These are phyloP conservation scores for Agrochola litura DNA, from an alignment of 2,888 invertebrate genomes.

Conservation along the genomic window DNA sequence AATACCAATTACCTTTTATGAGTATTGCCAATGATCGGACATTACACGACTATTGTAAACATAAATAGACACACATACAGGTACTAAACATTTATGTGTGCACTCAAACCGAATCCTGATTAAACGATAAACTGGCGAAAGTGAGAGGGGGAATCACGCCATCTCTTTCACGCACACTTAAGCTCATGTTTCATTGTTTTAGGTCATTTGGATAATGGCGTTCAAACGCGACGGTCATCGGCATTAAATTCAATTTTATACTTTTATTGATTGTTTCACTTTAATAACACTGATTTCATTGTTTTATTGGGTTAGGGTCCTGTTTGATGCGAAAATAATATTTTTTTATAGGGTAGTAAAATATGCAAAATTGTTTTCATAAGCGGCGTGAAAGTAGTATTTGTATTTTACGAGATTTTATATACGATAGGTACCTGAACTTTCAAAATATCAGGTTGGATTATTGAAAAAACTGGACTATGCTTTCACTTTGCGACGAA, in stretches of 20 bases:
- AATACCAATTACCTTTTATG: slow-evolving; percentile 58
- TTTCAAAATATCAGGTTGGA: neutral
- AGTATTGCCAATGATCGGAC: slow-evolving; percentile 48
- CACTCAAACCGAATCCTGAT: slow-evolving; percentile 59
- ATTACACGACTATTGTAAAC: slow-evolving; percentile 61
- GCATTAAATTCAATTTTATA: slow-evolving; percentile 50
- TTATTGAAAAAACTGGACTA: neutral
- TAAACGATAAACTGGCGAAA: slow-evolving; percentile 52
- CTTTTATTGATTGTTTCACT: slow-evolving; percentile 57
- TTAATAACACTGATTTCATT: slow-evolving; percentile 44
- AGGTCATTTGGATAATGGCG: slow-evolving; percentile 53
- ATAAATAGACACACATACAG: slow-evolving; percentile 60
- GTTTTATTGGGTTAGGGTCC: slow-evolving; percentile 27
- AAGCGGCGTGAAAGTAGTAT: neutral
- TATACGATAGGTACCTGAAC: neutral
- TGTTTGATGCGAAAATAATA: slow-evolving; percentile 29
- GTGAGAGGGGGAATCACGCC: slow-evolving; percentile 9
- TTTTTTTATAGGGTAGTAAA: slow-evolving; percentile 18
- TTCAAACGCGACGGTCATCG: slow-evolving; percentile 34
- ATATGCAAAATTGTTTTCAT: slow-evolving; percentile 39
- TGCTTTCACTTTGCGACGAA: neutral
- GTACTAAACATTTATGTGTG: slow-evolving; percentile 60
- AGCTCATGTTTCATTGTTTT: slow-evolving; percentile 51
- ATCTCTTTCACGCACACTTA: slow-evolving; percentile 36
- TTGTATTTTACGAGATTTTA: neutral